Evolutionary conservation across 2,113 vertebrate species (phyloP).

Genomic region (Antigone vipio): DNA sequence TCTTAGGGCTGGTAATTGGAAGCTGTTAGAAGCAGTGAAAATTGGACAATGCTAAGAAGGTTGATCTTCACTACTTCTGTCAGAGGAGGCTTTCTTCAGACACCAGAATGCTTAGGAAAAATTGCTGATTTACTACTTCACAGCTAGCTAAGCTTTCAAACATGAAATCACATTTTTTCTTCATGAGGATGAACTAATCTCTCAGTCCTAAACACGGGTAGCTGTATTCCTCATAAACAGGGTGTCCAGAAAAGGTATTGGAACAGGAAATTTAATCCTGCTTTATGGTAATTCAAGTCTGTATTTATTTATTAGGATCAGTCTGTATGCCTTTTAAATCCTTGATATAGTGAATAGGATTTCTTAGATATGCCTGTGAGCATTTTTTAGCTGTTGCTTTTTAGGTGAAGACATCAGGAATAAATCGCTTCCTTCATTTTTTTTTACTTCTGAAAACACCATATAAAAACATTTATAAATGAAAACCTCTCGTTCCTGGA

Average conservation of each 20-base stretch:
- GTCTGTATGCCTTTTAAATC: background rate
- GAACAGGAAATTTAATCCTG: background rate
- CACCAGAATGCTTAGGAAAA: background rate
- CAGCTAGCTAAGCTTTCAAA: background rate
- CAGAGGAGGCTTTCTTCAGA: background rate
- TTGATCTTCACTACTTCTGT: background rate
- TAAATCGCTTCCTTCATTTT: background rate
- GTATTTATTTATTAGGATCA: background rate
- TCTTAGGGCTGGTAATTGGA: background rate
- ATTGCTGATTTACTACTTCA: background rate
- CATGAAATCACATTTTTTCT: background rate
- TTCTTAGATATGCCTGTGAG: background rate
- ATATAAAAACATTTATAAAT: background rate
- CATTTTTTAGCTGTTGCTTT: background rate
- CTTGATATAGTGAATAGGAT: background rate
- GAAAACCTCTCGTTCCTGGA: background rate
- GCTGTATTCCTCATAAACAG: background rate
- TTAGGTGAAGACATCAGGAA: background rate
- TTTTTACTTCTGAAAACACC: background rate
- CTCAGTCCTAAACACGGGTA: background rate
- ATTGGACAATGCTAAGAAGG: background rate
- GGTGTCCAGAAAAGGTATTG: background rate
- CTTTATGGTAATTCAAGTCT: background rate
- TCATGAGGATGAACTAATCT: background rate
- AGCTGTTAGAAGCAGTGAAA: background rate